Evolutionary conservation across 2,888 invertebrate species (phyloP), one percentile per base, ranked within the genome.

Genomic region (Lycocerus yunnanus): DNA sequence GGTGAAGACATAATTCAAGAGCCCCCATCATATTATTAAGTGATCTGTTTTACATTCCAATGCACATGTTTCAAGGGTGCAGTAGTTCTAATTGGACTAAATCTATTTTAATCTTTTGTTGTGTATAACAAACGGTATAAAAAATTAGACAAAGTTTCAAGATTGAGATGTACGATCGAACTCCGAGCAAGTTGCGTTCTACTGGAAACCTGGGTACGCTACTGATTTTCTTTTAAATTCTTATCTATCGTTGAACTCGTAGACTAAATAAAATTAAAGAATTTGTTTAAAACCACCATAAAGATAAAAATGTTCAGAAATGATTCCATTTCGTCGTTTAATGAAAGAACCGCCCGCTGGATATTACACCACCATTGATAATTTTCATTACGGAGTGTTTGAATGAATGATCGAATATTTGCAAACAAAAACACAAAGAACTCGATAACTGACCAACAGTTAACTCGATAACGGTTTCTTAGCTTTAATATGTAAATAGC

Each of bases 401-500:
- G 43, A 43, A 43, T 43, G 43, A 13, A n/a, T n/a, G 43, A n/a
- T 43, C n/a, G 43, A 43, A 43, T 43, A 43, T 43, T 43, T 43
- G 43, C 43, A 43, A n/a, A 43, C 43, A 43, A 43, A 43, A 43
- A 43, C 43, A 43, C 43, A 43, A 43, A 43, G 43, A 43, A 43
- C 43, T 43, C 43, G 43, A 43, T 43, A 43, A 43, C 43, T 8
- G 43, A n/a, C 43, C 43, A 43, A 43, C 43, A 43, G 43, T 43
- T 27, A 27, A 27, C 13, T 43, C 43, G 2, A n/a, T 43, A 63
- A 63, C 61, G 20, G 61, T 63, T 18, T 20, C 61, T 16, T 63
- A 63, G 20, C 61, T 18, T 63, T 63, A 63, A 63, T 63, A 63
- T 63, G 61, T 20, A 63, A 63, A 63, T 63, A 63, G 20, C 20